Evolutionary conservation across 2,113 vertebrate genomes (phyloP), one percentile per base, ranked within the genome.

Genomic region (Cettia cetti): DNA sequence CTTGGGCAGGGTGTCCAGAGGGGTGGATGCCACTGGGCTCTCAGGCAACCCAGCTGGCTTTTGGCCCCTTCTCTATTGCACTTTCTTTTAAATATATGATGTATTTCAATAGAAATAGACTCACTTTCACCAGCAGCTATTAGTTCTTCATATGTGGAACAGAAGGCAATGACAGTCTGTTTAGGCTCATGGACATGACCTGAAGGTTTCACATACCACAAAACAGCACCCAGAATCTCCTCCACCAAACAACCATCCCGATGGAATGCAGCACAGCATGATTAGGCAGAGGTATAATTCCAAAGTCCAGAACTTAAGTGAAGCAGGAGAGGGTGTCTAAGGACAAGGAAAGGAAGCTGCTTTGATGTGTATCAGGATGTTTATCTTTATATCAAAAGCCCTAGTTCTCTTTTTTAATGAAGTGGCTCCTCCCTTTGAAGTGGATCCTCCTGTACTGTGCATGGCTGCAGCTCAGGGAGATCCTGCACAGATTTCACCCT

Each of bases 1-100:
- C 56, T 81, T 4, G 0, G 1, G 21, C 2, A 10, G 4, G 6
- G 1, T 57, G 15, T 21, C 42, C 0, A 0, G 31, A 49, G 20
- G 17, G 13, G 35, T 39, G 52, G n/a, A 49, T 19, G 21, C 8
- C 12, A 33, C 52, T 10, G 4, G 15, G 19, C 35, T 39, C 1
- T 3, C 11, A 72, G 15, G 7, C 23, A 69, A 11, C 15, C 5
- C 4, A 2, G 7, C 0, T 30, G 7, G 42, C 23, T 13, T 26
- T 50, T 6, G 2, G 17, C 15, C 20, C 33, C 23, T 50, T 80
- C n/a, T 20, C 53, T 45, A 12, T 31, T 50, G 15, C 26, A 12
- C 17, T 82, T 37, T 47, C 15, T 69, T 81, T 59, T 35, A 30
- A 84, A 87, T 59, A 0, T 8, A 6, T 16, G 0, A 4, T 15